Evolutionary conservation across 1,140 invertebrate species (phyloP).

Genomic region (Oscheius sp.): DNA sequence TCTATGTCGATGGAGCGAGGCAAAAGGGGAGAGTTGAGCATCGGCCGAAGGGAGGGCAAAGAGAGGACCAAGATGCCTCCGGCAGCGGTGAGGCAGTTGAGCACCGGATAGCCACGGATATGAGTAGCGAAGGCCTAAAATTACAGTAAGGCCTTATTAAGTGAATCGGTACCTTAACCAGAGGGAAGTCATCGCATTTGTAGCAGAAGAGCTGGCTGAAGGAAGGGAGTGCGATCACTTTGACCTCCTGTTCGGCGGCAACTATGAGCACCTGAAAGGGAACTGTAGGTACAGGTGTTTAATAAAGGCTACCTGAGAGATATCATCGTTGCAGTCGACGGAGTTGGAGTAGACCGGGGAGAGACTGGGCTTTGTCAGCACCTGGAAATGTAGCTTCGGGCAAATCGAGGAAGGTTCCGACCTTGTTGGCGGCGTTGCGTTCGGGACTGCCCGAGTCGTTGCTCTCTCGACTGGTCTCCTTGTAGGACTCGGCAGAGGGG

Average conservation of each 20-base stretch:
- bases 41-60: slow-evolving; percentile 47
- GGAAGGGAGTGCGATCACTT: slow-evolving; percentile 50
- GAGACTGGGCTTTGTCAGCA: slow-evolving; percentile 53
- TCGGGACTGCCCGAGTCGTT: slow-evolving; percentile 47
- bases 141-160: not conserved
- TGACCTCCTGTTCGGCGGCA: slow-evolving; percentile 52
- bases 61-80: slow-evolving; percentile 53
- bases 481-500: slow-evolving; percentile 46
- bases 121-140: slow-evolving; percentile 47
- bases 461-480: slow-evolving; percentile 46
- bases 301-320: slow-evolving; percentile 39
- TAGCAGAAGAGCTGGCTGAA: slow-evolving; percentile 51
- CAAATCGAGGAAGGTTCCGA: not conserved
- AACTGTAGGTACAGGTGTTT: no score
- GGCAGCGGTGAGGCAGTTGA: slow-evolving; percentile 51
- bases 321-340: slow-evolving; percentile 45
- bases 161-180: slow-evolving; percentile 45
- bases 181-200: slow-evolving; percentile 51
- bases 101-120: slow-evolving; percentile 55
- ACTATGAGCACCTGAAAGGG: slow-evolving; percentile 49
- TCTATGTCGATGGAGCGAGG: slow-evolving; percentile 58
- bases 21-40: slow-evolving; percentile 46
- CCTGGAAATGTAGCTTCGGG: slow-evolving; percentile 10
- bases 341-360: slow-evolving; percentile 43
- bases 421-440: slow-evolving; percentile 38